Evolutionary conservation across 2,797 vertebrate species (phyloP), one percentile per base, ranked within the genome.

Genomic region (Ctenochaetus hawaiiensis): DNA sequence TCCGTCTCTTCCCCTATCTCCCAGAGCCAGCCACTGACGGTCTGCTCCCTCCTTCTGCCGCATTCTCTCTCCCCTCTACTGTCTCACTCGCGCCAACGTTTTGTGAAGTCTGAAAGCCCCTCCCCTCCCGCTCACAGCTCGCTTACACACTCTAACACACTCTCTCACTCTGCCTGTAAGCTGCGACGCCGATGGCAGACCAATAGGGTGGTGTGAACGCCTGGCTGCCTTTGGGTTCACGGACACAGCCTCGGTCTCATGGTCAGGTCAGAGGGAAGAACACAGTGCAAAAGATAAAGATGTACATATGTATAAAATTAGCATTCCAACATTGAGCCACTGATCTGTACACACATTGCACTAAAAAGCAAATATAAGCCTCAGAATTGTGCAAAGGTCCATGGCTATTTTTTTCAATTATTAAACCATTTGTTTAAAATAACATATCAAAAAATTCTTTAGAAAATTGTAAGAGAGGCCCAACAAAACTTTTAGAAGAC

Each of bases 41-140:
- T 82, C 83, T 82, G 81, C 78, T 89, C 60, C 43, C 72, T 86
- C 77, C 80, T 82, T 83, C 92, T 93, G 91, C 89, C 85, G 89
- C 90, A 92, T 90, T 90, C 85, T 82, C 87, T 86, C 83, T 84
- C 77, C 75, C 60, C 58, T 81, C 88, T 45, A 37, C 58, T 26
- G 60, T 58, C 82, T 81, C 62, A 44, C 85, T 88, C 69, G 34
- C 51, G 54, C 77, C 75, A 18, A 57, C 51, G 75, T 85, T 91
- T 87, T 91, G 75, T 87, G 59, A 82, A 89, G 78, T 69, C 73
- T 62, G 22, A 67, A 83, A 81, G 82, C 89, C 80, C 90, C 91
- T 85, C 92, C 91, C 69, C 77, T 80, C 67, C 63, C 10, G 3
- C 79, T 58, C 67, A 8, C 17, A 43, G 63, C 84, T 78, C 41